Percentiles rank a stretch among this genome's conserved stretches.
These are phyloP conservation scores for Campoletis sonorensis DNA, from an alignment of 1,140 invertebrate species.

Conservation along the genomic window DNA sequence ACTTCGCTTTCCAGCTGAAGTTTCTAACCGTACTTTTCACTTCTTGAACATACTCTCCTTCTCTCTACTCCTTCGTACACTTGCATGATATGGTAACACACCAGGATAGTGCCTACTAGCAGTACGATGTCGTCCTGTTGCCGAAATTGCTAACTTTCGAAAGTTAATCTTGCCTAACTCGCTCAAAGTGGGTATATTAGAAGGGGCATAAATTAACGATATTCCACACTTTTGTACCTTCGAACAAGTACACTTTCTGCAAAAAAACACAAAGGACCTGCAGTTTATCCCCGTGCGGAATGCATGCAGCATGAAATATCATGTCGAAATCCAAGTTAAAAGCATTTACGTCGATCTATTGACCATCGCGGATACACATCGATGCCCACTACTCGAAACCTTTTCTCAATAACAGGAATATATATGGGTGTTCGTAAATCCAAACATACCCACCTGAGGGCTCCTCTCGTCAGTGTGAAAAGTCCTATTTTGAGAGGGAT, in stretches of 20 bases:
- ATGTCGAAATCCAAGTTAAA: not conserved
- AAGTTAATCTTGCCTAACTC: conserved; percentile 20
- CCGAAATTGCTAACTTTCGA: conserved; percentile 19
- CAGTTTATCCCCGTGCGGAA: not conserved
- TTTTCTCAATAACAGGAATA: not conserved
- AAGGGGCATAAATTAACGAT: conserved; percentile 3
- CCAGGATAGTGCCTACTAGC: not conserved
- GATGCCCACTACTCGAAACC: not conserved
- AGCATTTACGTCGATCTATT: not conserved
- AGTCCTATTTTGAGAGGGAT: not conserved
- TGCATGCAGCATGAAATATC: not conserved
- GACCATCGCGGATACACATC: not conserved
- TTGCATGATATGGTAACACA: not conserved
- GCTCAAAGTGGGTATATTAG: not conserved
- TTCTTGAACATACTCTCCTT: not conserved
- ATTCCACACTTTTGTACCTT: not conserved
- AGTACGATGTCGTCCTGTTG: not conserved
- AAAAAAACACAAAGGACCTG: too few relatives aligned
- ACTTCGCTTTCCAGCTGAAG: not conserved
- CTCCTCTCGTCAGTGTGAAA: not conserved
- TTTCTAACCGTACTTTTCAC: not conserved
- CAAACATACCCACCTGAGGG: not conserved
- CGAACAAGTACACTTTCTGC: not conserved
- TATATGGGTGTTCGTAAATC: not conserved
- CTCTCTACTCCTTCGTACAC: not conserved